A percentile compares a stretch with the other conserved stretches of the same genome.
Conservation (phyloP, 2,797 vertebrate genomes). For the Acrossocheilus wenchowensis region DNA sequence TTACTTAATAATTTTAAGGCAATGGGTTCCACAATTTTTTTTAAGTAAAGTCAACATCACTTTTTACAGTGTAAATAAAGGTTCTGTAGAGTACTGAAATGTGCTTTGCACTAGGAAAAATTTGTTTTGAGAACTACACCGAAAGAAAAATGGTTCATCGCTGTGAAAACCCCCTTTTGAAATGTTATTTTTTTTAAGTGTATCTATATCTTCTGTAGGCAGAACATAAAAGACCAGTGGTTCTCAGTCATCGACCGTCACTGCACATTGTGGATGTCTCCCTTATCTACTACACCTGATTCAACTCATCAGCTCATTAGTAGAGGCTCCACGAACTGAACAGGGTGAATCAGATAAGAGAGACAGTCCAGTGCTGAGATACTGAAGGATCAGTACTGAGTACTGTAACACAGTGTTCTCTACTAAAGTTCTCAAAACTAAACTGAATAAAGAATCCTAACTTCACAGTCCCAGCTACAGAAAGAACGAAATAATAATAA, state of each 20-base stretch:
- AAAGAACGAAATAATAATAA: neutral
- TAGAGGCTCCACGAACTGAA: slow-evolving; percentile 12
- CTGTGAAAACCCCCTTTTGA: neutral
- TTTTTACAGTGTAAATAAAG: too few relatives aligned
- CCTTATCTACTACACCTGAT: slow-evolving; percentile 36
- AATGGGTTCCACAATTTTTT: too few relatives aligned
- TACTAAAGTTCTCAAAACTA: neutral
- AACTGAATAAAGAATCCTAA: neutral
- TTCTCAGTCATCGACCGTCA: slow-evolving; percentile 1
- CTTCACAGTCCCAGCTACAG: neutral
- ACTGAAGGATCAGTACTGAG: neutral
- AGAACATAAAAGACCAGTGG: neutral
- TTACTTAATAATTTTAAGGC: too few relatives aligned
- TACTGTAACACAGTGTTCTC: neutral
- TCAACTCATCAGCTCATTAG: slow-evolving; percentile 47
- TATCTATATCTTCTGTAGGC: neutral
- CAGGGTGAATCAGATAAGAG: slow-evolving; percentile 26
- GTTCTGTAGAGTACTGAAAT: neutral
- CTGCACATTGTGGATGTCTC: slow-evolving; percentile 7
- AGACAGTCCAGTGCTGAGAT: neutral
- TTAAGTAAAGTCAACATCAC: too few relatives aligned
- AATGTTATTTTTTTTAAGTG: neutral
- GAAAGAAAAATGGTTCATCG: neutral
- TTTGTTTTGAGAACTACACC: neutral
- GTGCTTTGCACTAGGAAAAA: neutral